phyloP scores from a whole-genome alignment of 2,113 vertebrate genomes.

The Carassius auratus region DNA sequence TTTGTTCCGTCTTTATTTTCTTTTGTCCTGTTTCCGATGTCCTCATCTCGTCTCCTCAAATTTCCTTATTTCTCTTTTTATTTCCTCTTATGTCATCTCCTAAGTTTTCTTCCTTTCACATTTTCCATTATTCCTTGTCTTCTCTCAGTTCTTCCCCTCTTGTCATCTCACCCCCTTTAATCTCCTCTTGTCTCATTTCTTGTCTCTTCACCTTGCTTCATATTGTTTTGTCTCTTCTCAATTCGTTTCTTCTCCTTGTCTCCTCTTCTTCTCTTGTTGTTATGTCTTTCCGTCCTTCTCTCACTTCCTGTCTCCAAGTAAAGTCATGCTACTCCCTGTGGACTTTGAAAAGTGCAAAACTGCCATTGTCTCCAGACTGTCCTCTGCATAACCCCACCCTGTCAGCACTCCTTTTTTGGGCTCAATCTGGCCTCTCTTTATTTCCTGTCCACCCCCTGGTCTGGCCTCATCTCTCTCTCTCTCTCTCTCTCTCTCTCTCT shows the following conservation, averaged over 20 bases:
- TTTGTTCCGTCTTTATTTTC: background rate
- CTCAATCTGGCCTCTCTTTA: constrained; percentile 35
- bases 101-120: background rate
- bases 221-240: background rate
- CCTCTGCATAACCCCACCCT: constrained; percentile 47
- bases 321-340: constrained; percentile 8
- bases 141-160: background rate
- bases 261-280: background rate
- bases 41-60: background rate
- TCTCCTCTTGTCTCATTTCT: background rate
- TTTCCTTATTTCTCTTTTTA: background rate
- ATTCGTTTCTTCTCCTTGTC: background rate
- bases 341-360: constrained; percentile 52
- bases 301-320: constrained; percentile 9
- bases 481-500: constrained; percentile 22
- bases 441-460: constrained; percentile 35
- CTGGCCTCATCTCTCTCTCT: constrained; percentile 23
- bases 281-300: background rate
- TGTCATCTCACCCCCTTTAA: background rate
- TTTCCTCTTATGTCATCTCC: background rate
- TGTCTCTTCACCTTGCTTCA: background rate
- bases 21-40: background rate
- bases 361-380: constrained; percentile 47
- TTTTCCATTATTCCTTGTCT: background rate
- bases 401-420: constrained; percentile 51